phyloP scores from a whole-genome alignment of 2,797 vertebrate species.

The Sorex maritimensis region DNA sequence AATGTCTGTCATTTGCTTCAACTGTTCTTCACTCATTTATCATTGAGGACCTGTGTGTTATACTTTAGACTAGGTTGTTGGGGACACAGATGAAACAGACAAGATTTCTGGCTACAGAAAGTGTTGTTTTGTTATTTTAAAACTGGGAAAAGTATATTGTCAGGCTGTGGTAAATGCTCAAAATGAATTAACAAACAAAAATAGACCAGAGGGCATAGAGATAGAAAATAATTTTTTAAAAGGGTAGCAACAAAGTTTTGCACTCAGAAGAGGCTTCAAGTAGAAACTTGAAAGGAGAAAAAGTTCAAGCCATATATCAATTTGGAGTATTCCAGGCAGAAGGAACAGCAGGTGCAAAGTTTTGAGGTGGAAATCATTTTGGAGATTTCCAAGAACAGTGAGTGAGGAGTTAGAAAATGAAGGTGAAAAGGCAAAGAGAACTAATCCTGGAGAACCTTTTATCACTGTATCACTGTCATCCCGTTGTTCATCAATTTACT shows the following conservation, averaged over 20 bases:
- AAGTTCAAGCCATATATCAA: not conserved
- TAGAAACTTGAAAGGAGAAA: constrained; percentile 7
- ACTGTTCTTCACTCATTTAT: constrained; percentile 32
- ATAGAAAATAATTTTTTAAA: not conserved
- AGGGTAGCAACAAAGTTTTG: not conserved
- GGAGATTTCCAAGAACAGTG: not conserved
- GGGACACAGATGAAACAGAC: not conserved
- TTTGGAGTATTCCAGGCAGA: not conserved
- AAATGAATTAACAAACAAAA: constrained; percentile 10
- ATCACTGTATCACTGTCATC: no score
- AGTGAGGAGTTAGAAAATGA: not conserved
- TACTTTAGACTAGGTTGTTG: not conserved
- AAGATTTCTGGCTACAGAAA: not conserved
- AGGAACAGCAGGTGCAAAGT: not conserved
- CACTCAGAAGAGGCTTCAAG: not conserved
- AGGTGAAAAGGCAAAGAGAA: not conserved
- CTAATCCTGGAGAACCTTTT: not conserved
- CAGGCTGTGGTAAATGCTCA: not conserved
- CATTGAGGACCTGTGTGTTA: not conserved
- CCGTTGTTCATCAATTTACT: no score
- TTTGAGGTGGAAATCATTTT: not conserved
- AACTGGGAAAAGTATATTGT: not conserved
- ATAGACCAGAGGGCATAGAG: not conserved
- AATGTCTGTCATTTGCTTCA: constrained; percentile 16
- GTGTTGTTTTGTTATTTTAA: not conserved